Base-by-base conservation (phyloP, 1,140 invertebrate genomes). In the Heliothis subflexa region DNA sequence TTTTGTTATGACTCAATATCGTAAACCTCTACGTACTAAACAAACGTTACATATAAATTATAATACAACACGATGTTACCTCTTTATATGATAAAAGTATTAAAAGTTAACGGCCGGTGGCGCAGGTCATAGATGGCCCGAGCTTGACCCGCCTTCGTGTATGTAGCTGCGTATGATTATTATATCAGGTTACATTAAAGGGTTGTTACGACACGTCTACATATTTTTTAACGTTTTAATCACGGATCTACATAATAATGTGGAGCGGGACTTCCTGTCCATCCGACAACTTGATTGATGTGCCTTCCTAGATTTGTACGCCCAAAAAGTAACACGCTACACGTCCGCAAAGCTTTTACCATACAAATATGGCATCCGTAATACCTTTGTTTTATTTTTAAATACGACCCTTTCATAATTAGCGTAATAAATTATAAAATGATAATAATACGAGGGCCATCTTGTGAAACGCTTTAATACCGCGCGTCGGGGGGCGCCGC, bases 391-490 rank as follows among this genome's bases (percentile, higher is more conserved):
- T 93, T 93, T 82, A 89, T 93, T 92, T 94, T 94, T 89, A 91
- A 89, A 94, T 89, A 89, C 86, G 86, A 85, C 76, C 88, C 87
- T 90, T 89, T 90, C 86, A 91, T 94, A 94, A 94, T 94, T 94
- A 94, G 91, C 89, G 91, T 94, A 93, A 94, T 94, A 94, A 93
- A 94, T 94, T 93, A 92, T 92, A 93, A 94, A 94, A 94, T 92
- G 93, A 93, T 94, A 94, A 92, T 91, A 90, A 92, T 90, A 80
- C 87, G 85, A 89, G 89, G 91, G 88, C 86, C 89, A 91, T 92
- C 93, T 93, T 92, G 92, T 90, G 92, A 89, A 90, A 85, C 85
- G 91, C 84, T 91, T 81, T 92, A 89, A 90, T 88, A 81, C 89
- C 85, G 87, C 86, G 86, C 89, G 91, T 90, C 88, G 82, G 90